Percentiles rank a stretch among this genome's conserved stretches.
Evolutionary conservation across 1,140 invertebrate species (phyloP).

Genomic region (Brachionus calyciflorus): DNA sequence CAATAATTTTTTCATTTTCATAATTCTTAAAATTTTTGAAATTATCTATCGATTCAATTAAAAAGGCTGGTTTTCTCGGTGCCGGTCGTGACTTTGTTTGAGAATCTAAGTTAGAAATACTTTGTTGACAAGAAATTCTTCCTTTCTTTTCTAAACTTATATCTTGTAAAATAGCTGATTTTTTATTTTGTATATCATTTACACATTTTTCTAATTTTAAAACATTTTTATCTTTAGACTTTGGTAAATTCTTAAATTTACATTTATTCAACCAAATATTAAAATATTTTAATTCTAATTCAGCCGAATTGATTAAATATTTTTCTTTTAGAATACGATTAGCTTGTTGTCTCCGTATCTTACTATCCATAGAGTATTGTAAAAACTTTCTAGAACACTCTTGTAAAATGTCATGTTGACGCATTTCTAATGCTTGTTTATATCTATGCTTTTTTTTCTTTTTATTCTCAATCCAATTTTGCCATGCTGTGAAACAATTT

Average conservation of each 20-base stretch:
- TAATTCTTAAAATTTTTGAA: not conserved
- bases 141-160: slow-evolving; percentile 10
- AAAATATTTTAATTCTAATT: slow-evolving; percentile 34
- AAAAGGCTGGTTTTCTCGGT: slow-evolving; percentile 31
- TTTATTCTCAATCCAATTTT: not conserved
- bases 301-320: slow-evolving; percentile 20
- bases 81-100: slow-evolving; percentile 3
- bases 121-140: not conserved
- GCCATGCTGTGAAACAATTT: slow-evolving; percentile 33
- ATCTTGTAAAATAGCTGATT: slow-evolving; percentile 3
- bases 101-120: not conserved
- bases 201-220: not conserved
- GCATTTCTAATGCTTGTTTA: slow-evolving; percentile 12
- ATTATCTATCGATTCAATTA: slow-evolving; percentile 28
- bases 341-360: not conserved
- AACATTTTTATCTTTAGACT: not conserved
- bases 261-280: slow-evolving; percentile 43
- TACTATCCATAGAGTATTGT: slow-evolving; percentile 35
- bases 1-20: slow-evolving; percentile 5
- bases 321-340: slow-evolving; percentile 2
- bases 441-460: slow-evolving; percentile 4
- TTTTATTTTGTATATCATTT: not conserved
- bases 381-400: slow-evolving; percentile 33
- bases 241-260: not conserved
- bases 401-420: slow-evolving; percentile 25